phyloP scores from a whole-genome alignment of 1,140 invertebrate species.

The Belonocnema kinseyi region DNA sequence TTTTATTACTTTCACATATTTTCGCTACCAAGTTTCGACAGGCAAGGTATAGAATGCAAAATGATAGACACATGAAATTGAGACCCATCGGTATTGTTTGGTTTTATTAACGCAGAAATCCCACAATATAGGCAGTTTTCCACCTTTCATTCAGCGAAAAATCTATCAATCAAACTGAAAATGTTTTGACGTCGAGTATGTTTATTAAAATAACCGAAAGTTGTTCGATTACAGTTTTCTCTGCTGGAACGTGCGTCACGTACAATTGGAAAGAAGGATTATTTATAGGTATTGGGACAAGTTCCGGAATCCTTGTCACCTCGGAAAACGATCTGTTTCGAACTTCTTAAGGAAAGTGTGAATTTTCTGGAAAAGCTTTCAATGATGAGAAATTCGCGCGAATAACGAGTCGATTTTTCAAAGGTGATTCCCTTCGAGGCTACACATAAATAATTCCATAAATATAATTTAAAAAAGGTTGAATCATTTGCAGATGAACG shows the following conservation, averaged over 20 bases:
- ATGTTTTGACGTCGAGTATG: slow-evolving; percentile 32
- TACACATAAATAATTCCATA: slow-evolving; percentile 15
- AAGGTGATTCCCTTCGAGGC: neutral
- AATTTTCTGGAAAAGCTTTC: neutral
- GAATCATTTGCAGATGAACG: neutral
- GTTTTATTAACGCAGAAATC: neutral
- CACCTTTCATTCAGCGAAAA: slow-evolving; percentile 13
- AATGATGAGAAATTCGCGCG: neutral
- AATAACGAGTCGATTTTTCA: slow-evolving; percentile 23
- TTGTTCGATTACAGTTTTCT: slow-evolving; percentile 39
- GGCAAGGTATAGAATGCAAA: neutral
- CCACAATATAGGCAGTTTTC: neutral
- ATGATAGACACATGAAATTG: slow-evolving; percentile 12
- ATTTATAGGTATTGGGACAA: neutral
- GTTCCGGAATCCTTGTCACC: neutral
- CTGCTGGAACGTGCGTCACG: neutral
- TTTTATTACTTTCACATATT: slow-evolving; percentile 22
- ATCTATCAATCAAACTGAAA: slow-evolving; percentile 33
- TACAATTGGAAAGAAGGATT: too few species aligned
- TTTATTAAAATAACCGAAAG: slow-evolving; percentile 43
- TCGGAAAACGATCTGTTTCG: slow-evolving; percentile 4
- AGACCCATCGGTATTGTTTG: neutral
- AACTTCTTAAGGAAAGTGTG: neutral
- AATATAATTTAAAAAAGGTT: neutral
- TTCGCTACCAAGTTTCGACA: neutral